phyloP scores from a whole-genome alignment of 1,140 invertebrate species.

The Drosophila obscura region DNA sequence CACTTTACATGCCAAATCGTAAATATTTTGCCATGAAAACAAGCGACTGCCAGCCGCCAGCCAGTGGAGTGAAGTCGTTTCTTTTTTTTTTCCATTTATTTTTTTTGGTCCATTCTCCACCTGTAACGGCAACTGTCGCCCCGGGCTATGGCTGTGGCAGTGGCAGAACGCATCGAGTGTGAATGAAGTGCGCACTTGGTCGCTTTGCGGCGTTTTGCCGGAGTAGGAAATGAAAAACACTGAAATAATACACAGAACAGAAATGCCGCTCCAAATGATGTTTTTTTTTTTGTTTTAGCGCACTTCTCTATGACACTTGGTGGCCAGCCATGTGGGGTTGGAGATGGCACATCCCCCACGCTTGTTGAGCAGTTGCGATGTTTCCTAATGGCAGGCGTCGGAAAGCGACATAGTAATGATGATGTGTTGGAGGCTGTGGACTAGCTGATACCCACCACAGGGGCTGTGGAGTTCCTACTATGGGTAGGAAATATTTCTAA shows the following conservation, averaged over 20 bases:
- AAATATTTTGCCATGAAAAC: slow-evolving; percentile 80
- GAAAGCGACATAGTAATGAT: not conserved
- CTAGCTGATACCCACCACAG: not conserved
- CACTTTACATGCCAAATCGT: slow-evolving; percentile 80
- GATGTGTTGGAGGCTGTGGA: not conserved
- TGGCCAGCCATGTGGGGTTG: slow-evolving; percentile 52
- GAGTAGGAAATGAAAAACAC: slow-evolving; percentile 63
- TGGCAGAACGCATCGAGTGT: slow-evolving; percentile 74
- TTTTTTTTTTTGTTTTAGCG: slow-evolving; percentile 47
- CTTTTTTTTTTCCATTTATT: slow-evolving; percentile 28
- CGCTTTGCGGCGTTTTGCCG: slow-evolving; percentile 73
- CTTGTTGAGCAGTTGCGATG: slow-evolving; percentile 25
- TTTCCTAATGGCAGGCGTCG: slow-evolving; percentile 44
- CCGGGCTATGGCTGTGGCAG: slow-evolving; percentile 8
- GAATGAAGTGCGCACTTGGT: slow-evolving; percentile 77
- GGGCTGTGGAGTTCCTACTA: not conserved
- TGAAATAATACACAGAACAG: slow-evolving; percentile 44
- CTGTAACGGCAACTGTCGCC: slow-evolving; percentile 45
- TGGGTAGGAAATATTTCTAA: too few relatives aligned
- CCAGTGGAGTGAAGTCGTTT: slow-evolving; percentile 36
- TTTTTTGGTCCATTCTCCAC: slow-evolving; percentile 8
- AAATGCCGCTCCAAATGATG: slow-evolving; percentile 70
- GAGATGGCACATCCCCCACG: slow-evolving; percentile 6
- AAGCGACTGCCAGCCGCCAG: slow-evolving; percentile 1
- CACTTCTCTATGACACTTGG: slow-evolving; percentile 73